Evolutionary conservation across 1,140 invertebrate genomes (phyloP), one percentile per base, ranked within the genome.

Genomic region (Zaprionus davidi): DNA sequence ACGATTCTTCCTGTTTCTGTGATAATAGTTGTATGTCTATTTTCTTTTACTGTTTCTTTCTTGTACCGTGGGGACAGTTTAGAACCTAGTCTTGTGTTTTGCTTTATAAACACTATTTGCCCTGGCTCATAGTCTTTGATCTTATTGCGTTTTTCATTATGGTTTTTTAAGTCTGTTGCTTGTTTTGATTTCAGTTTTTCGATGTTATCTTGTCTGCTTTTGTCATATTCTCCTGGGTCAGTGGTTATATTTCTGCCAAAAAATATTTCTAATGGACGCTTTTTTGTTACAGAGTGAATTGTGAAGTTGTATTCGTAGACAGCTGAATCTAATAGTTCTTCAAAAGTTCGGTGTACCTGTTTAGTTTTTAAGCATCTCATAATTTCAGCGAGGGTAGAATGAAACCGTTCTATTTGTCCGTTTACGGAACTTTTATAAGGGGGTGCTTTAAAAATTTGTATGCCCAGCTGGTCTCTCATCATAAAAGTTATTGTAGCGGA

Each of bases 211-310:
- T 62, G 44, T 49, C 69, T 55, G 26, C 7, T 44, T 26, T 72
- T 58, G 13, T 76, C 63, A 28, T 62, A 62, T 28, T 62, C 20
- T 31, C 66, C 38, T 36, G 63, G 74, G n/a, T 71, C 56, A 7
- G 38, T 66, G 9, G 36, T 64, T 6, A 64, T 13, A 28, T 36
- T 62, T 46, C 59, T 44, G 2, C 72, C 72, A 49, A 69, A 69
- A 64, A 69, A 69, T 55, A 69, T 13, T 26, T 75, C 72, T 4
- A 75, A 17, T 3, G 73, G 67, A 60, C 55, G 20, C 22, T 34
- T 71, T 76, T 62, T 55, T 51, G 68, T 71, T 20, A 63, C 58
- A 9, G 76, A 70, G 24, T 74, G 71, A n/a, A n/a, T n/a, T n/a
- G n/a, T n/a, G n/a, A n/a, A n/a, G n/a, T n/a, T n/a, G n/a, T n/a